phyloP scores from a whole-genome alignment of 2,113 vertebrate species.

The Gopherus evgoodei region DNA sequence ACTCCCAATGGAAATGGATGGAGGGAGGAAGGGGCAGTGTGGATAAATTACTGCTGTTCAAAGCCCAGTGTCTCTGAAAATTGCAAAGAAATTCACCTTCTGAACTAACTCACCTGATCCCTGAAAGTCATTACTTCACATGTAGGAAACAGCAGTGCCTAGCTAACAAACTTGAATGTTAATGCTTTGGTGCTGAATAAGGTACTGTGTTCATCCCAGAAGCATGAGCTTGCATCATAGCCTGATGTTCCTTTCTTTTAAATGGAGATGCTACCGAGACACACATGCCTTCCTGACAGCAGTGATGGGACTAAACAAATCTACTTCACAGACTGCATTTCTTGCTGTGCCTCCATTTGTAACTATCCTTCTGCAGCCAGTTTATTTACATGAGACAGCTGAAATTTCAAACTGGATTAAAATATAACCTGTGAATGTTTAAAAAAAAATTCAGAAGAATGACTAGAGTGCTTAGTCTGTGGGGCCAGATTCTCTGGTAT shows the following conservation, averaged over 20 bases:
- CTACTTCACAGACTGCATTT: constrained; percentile 1
- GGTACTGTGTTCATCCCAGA: background rate
- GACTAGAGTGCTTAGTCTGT: background rate
- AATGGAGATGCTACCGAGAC: constrained; percentile 29
- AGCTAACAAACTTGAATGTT: background rate
- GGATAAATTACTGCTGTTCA: background rate
- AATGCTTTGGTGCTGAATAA: background rate
- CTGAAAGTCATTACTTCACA: background rate
- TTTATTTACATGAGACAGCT: background rate
- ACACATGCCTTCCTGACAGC: background rate
- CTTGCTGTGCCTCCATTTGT: constrained; percentile 43
- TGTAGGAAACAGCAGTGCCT: background rate
- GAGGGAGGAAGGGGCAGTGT: constrained; percentile 10
- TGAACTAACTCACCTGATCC: background rate
- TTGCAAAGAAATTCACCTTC: background rate
- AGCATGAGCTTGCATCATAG: background rate
- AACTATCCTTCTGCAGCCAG: constrained; percentile 31
- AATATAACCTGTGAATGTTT: constrained; percentile 19
- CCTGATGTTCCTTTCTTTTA: constrained; percentile 37
- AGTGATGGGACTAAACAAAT: constrained; percentile 29
- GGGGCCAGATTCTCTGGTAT: background rate
- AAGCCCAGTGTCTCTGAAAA: background rate
- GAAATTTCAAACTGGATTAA: constrained; percentile 47
- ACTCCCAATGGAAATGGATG: background rate
- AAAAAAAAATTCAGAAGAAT: background rate